Evolutionary conservation across 2,888 invertebrate genomes (phyloP), one percentile per base, ranked within the genome.

Genomic region (Lysandra coridon): DNA sequence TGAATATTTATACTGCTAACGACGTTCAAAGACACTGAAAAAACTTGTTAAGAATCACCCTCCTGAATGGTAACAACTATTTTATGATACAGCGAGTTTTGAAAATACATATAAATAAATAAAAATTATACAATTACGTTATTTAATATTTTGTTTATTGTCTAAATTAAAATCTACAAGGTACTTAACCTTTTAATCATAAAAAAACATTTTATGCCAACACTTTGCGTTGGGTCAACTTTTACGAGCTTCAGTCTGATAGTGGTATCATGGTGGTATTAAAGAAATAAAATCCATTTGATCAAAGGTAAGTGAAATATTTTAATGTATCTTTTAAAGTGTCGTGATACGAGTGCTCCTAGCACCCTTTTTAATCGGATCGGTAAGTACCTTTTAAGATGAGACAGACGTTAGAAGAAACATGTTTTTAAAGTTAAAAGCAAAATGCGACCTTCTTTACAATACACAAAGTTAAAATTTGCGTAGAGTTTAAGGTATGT

Each of bases 1-100:
- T 91, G 91, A 91, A 92, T 92, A 92, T 92, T 92, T 91, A 92
- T 89, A 87, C 86, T 86, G 91, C 85, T 86, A 57, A 73, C 74
- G 33, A 57, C 60, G 33, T 6, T 6, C 40, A 33, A 23, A 30
- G 30, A 14, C 76, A 53, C 17, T 53, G 33, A 76, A 76, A 76
- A 53, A 75, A 30, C 17, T 30, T 76, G 30, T 30, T 57, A 53
- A 33, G 44, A 74, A 74, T 53, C 64, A 30, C 64, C 30, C 64
- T 64, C 12, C 1, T 69, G 33, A 69, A 69, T 69, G 14, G 33
- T 33, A 69, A 37, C 33, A 33, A 37, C 30, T 69, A 64, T 64
- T 4, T 33, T 12, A 69, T 2, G 14, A 37, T 30, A 12, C 33
- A 69, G 30, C 30, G 12, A 69, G 69, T 69, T 33, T 17, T 33